Percentiles rank a stretch among this genome's conserved stretches.
These are phyloP conservation scores for Trematomus loennbergii DNA, from an alignment of 2,113 vertebrate species.

Conservation along the genomic window DNA sequence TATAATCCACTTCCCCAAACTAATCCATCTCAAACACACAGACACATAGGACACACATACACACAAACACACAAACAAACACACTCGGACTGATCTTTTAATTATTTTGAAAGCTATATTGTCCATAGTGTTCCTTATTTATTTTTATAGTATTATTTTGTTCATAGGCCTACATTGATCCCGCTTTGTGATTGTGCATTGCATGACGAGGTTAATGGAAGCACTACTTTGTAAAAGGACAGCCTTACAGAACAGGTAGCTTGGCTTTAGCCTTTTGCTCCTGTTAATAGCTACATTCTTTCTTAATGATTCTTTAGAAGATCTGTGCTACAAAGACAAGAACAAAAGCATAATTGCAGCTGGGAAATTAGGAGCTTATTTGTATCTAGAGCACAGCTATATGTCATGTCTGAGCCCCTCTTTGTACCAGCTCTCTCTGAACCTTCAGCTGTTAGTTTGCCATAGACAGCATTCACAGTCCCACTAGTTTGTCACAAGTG, in stretches of 20 bases:
- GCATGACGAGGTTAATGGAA: too few relatives aligned
- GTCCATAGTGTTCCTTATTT: too few relatives aligned
- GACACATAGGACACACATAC: too few relatives aligned
- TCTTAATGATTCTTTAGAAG: background rate
- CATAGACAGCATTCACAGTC: slow-evolving; percentile 12
- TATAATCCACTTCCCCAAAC: too few relatives aligned
- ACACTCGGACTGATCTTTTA: too few relatives aligned
- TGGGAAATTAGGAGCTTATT: slow-evolving; percentile 18
- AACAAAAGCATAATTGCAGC: background rate
- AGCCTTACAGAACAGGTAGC: background rate
- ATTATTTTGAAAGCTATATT: too few relatives aligned
- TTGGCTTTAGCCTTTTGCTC: background rate
- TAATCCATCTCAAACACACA: too few relatives aligned
- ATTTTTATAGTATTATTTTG: too few relatives aligned
- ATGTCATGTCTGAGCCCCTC: background rate
- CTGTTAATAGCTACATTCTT: background rate
- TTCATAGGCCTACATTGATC: too few relatives aligned
- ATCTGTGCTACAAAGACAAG: background rate
- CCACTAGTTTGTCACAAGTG: slow-evolving; percentile 9
- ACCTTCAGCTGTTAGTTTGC: slow-evolving; percentile 12
- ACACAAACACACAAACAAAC: too few relatives aligned
- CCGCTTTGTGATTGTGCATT: background rate
- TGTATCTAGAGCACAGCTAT: slow-evolving; percentile 1
- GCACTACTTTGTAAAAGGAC: background rate
- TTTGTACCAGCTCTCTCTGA: slow-evolving; percentile 3